Base-by-base conservation (phyloP, 1,140 invertebrate species). In the Dreissena polymorpha region DNA sequence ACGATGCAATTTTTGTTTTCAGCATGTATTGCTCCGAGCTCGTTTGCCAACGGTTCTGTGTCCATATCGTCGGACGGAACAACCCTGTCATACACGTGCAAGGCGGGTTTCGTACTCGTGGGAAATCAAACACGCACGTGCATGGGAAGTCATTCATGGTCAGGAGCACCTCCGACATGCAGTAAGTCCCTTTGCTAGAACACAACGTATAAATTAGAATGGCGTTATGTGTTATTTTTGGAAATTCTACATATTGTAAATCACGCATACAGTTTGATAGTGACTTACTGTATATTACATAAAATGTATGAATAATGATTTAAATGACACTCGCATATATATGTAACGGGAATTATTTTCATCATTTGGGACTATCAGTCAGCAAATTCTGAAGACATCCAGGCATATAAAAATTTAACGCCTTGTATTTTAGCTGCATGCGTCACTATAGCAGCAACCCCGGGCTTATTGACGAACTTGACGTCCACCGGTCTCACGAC, bases 401-500 rank as follows among this genome's bases (percentile, higher is more conserved):
- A 5, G 3, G 3, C 2, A 39, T 2, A 39, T 39, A 39, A 5
- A 39, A 39, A 39, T 2, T 39, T 39, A 39, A 39, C 39, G 39
- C 39, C 39, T 39, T 39, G 39, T 39, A 39, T 68, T 68, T 39
- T 18, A 81, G 78, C 50, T 50, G 25, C 21, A 65, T 81, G 78
- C 27, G 60, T 63, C 25, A 53, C 5, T 13, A 21, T 81, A 12
- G 21, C 55, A 10, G 14, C 57, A 21, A 27, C 67, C 12, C 0
- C 57, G 7, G 78, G 70, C 21, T 57, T 68, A 10, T 3, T 21
- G 0, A 3, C 72, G 14, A 7, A 27, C 14, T 18, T 70, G 27
- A 81, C 69, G 14, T 71, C 78, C 0, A 60, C 70, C n/a, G 78
- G 78, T 51, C 39, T 65, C 12, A 73, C 25, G 13, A 72, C 78